Conservation (phyloP, 2,888 invertebrate genomes). For the Ennomos fuscantarius region DNA sequence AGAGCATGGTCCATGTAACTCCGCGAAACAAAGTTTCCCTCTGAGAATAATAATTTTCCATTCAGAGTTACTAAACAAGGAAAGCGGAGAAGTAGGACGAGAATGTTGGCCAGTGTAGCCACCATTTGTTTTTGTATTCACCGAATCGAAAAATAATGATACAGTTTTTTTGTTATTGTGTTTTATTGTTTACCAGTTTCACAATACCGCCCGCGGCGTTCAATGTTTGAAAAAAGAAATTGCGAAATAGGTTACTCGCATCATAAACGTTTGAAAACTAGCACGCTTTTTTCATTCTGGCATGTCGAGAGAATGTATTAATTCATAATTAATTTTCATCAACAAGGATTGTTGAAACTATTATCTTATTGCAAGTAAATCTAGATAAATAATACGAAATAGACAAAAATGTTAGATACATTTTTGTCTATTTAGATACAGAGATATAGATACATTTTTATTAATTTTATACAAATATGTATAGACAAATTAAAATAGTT, state of each 20-base stretch:
- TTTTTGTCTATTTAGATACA: too few species aligned
- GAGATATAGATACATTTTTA: too few species aligned
- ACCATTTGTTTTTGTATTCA: conserved; percentile 39
- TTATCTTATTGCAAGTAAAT: too few species aligned
- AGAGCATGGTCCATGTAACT: conserved; percentile 33
- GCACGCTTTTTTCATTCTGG: not conserved
- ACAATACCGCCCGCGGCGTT: conserved; percentile 33
- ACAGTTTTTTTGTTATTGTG: conserved; percentile 34
- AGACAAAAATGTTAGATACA: too few species aligned
- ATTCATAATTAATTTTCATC: not conserved
- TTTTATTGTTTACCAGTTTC: conserved; percentile 39
- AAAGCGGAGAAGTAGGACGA: conserved; percentile 46
- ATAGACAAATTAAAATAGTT: too few species aligned
- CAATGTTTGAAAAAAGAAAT: not conserved
- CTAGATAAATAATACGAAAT: too few species aligned
- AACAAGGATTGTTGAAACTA: too few species aligned
- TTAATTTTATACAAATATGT: too few species aligned
- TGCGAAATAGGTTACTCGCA: too few species aligned
- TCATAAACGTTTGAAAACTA: too few species aligned
- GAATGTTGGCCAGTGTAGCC: conserved; percentile 9
- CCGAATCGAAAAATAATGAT: conserved; percentile 51
- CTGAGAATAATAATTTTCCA: conserved; percentile 51
- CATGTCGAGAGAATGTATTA: not conserved
- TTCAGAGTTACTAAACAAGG: conserved; percentile 47
- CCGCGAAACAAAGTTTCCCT: conserved; percentile 43